Conservation (phyloP, 30 jellyfish, hydroid and myxozoan genomes). For the Catostylus mosaicus region DNA sequence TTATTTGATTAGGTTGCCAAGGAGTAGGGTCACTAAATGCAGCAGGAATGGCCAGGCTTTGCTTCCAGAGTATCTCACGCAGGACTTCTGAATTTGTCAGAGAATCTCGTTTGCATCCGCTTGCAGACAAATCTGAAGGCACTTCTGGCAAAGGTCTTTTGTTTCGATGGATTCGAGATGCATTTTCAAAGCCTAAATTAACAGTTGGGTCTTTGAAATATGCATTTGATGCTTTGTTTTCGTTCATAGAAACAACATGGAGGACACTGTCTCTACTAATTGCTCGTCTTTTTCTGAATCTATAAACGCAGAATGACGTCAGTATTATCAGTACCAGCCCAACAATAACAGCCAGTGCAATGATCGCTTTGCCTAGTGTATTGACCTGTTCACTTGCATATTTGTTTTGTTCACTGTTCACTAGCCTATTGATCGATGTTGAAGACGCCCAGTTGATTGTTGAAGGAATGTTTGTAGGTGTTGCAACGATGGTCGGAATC, state of each 20-base stretch:
- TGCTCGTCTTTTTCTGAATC: background rate
- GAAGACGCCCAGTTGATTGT: background rate
- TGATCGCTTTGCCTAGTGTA: background rate
- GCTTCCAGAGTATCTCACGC: background rate
- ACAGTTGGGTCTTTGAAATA: constrained; percentile 1
- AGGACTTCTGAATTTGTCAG: background rate
- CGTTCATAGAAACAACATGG: too few species aligned
- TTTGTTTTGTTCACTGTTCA: background rate
- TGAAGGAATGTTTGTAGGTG: background rate
- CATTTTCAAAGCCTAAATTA: background rate
- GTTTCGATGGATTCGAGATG: background rate
- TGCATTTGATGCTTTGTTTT: background rate
- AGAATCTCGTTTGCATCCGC: background rate
- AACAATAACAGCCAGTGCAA: background rate
- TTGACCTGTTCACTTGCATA: background rate
- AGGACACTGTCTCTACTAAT: background rate
- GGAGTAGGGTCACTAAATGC: background rate
- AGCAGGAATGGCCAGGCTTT: background rate
- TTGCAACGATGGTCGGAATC: background rate
- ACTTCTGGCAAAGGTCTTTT: constrained; percentile 1
- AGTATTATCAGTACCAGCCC: background rate
- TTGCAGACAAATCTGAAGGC: background rate
- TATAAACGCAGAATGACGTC: background rate
- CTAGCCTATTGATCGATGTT: background rate
- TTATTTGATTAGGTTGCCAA: background rate